phyloP scores from a whole-genome alignment of 2,888 invertebrate species.

The Caenorhabditis japonica region DNA sequence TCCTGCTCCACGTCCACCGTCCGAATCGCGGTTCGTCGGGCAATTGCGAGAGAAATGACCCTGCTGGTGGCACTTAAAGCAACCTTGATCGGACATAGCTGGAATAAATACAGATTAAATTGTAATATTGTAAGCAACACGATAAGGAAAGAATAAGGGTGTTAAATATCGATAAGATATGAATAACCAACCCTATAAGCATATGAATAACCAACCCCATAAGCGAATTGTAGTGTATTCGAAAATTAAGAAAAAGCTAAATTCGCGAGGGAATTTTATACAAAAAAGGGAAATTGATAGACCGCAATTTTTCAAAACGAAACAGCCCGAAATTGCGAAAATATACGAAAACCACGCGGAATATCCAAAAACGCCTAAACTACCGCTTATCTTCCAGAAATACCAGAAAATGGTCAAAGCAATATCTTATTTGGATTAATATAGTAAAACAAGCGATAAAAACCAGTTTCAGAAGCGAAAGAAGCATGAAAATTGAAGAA shows the following conservation, averaged over 20 bases:
- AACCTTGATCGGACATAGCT: slow-evolving; percentile 63
- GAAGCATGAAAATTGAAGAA: slow-evolving; percentile 1
- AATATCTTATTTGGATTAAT: neutral
- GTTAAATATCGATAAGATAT: no score
- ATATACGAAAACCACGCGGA: neutral
- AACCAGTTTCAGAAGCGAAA: slow-evolving; percentile 13
- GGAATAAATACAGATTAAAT: slow-evolving; percentile 10
- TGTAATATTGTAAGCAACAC: neutral
- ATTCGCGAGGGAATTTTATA: no score
- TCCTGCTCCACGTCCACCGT: slow-evolving; percentile 47
- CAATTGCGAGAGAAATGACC: slow-evolving; percentile 73
- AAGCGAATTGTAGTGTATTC: no score
- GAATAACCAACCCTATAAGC: no score
- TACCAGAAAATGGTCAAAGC: neutral
- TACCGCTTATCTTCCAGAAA: no score
- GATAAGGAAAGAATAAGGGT: neutral
- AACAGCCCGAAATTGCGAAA: neutral
- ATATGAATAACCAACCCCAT: no score
- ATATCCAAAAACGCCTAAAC: no score
- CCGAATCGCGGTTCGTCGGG: slow-evolving; percentile 49
- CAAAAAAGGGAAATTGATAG: neutral
- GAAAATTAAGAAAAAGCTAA: no score
- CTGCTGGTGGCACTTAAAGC: slow-evolving; percentile 71
- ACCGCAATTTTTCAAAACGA: neutral
- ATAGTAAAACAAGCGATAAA: slow-evolving; percentile 6